Evolutionary conservation across 2,113 vertebrate species (phyloP).

Genomic region (Corapipo altera): DNA sequence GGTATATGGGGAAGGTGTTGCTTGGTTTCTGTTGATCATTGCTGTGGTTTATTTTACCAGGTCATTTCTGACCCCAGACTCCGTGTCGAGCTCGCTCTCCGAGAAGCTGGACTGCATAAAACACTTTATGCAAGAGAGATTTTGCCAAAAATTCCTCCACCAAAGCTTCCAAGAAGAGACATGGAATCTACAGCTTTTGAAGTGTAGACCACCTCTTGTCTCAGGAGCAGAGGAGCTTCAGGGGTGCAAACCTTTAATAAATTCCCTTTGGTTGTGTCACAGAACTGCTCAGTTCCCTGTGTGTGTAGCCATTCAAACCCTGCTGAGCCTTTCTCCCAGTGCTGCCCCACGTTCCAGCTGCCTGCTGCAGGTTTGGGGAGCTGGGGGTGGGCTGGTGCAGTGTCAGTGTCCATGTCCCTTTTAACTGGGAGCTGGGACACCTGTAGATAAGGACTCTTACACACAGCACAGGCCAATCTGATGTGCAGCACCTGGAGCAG

Average conservation of each 20-base stretch:
- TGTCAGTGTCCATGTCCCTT: accelerated
- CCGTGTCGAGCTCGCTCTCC: slow-evolving; percentile 86
- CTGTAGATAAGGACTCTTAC: neutral
- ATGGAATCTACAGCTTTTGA: slow-evolving; percentile 80
- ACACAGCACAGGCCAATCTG: accelerated
- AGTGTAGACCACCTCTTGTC: neutral
- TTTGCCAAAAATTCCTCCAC: slow-evolving; percentile 81
- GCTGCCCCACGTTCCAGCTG: neutral
- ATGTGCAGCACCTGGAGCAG: neutral
- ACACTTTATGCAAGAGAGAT: slow-evolving; percentile 84
- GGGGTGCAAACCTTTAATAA: neutral
- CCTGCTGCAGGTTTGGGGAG: accelerated
- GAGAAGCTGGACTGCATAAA: slow-evolving; percentile 87
- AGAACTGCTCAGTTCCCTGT: neutral
- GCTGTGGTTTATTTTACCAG: slow-evolving; percentile 74
- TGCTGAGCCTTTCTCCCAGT: neutral
- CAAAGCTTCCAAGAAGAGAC: slow-evolving; percentile 84
- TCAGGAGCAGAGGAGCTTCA: neutral
- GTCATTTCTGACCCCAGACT: slow-evolving; percentile 89
- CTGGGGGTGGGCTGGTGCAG: accelerated
- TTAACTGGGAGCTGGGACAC: neutral
- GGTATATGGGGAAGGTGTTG: neutral
- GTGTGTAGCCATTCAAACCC: neutral
- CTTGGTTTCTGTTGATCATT: neutral
- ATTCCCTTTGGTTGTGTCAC: neutral